Evolutionary conservation across 1,140 invertebrate genomes (phyloP).

Genomic region (Micrasema minimum): DNA sequence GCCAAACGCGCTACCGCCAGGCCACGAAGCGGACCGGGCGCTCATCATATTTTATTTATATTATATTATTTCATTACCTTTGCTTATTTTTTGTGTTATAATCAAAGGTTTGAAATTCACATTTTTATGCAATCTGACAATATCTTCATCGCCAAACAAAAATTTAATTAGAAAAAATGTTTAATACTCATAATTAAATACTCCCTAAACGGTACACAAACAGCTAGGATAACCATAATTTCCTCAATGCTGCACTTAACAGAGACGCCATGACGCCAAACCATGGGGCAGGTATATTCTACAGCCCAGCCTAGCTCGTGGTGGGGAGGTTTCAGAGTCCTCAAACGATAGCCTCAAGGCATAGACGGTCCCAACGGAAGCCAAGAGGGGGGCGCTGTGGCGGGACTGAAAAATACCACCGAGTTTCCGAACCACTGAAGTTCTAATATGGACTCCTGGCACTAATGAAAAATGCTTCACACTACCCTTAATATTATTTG

Average conservation of each 20-base stretch:
- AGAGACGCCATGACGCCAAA: background rate
- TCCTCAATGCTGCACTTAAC: constrained; percentile 3
- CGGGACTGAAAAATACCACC: constrained; percentile 42
- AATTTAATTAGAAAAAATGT: too few species aligned
- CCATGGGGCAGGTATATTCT: background rate
- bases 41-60: too few species aligned
- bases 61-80: too few species aligned
- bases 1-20: too few species aligned
- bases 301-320: background rate
- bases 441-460: background rate
- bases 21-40: too few species aligned
- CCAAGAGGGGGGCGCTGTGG: constrained; percentile 27
- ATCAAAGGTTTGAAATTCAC: too few species aligned
- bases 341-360: constrained; percentile 45
- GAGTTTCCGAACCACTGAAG: background rate
- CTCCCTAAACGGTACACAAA: background rate
- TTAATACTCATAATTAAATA: too few species aligned
- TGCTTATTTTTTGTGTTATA: too few species aligned
- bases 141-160: too few species aligned
- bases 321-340: constrained; percentile 26
- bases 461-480: background rate
- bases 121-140: too few species aligned
- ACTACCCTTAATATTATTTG: background rate
- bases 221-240: constrained; percentile 7
- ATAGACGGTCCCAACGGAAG: constrained; percentile 47